phyloP scores from a whole-genome alignment of 2,888 invertebrate genomes.

The Chalcosyrphus nemorum region DNA sequence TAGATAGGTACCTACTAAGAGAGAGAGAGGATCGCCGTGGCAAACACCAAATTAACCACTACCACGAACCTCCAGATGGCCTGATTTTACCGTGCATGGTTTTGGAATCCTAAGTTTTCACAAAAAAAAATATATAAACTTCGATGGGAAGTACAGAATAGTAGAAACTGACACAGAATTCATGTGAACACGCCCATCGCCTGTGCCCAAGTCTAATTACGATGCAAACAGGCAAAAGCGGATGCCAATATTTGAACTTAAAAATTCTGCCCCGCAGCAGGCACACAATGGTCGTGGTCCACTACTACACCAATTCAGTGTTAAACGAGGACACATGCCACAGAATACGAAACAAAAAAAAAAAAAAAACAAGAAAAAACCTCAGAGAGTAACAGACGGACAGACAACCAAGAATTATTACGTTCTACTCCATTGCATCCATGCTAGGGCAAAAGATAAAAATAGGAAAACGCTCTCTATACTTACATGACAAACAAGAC shows the following conservation, averaged over 20 bases:
- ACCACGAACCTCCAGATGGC: slow-evolving; percentile 36
- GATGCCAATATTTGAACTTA: slow-evolving; percentile 57
- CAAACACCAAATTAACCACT: slow-evolving; percentile 43
- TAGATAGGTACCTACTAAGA: neutral
- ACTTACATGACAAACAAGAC: slow-evolving; percentile 92
- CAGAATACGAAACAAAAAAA: slow-evolving; percentile 20
- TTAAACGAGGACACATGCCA: slow-evolving; percentile 70
- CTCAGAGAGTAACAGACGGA: slow-evolving; percentile 60
- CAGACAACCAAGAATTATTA: slow-evolving; percentile 65
- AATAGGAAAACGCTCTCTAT: slow-evolving; percentile 64
- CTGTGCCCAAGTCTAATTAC: slow-evolving; percentile 62
- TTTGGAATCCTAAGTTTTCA: slow-evolving; percentile 3
- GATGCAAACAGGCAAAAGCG: slow-evolving; percentile 58
- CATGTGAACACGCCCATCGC: slow-evolving; percentile 54
- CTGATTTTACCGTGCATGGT: slow-evolving; percentile 43
- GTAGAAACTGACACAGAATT: neutral
- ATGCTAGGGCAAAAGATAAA: slow-evolving; percentile 36
- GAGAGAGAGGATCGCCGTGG: slow-evolving; percentile 19
- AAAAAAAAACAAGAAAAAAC: too few species aligned
- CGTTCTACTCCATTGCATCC: slow-evolving; percentile 56
- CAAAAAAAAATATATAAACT: slow-evolving; percentile 27
- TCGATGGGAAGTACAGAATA: neutral
- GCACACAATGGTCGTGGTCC: slow-evolving; percentile 20
- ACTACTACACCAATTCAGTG: slow-evolving; percentile 34
- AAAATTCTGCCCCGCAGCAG: slow-evolving; percentile 14